Evolutionary conservation across 2,113 vertebrate species (phyloP).

Genomic region (Haplotaxodon microlepis): DNA sequence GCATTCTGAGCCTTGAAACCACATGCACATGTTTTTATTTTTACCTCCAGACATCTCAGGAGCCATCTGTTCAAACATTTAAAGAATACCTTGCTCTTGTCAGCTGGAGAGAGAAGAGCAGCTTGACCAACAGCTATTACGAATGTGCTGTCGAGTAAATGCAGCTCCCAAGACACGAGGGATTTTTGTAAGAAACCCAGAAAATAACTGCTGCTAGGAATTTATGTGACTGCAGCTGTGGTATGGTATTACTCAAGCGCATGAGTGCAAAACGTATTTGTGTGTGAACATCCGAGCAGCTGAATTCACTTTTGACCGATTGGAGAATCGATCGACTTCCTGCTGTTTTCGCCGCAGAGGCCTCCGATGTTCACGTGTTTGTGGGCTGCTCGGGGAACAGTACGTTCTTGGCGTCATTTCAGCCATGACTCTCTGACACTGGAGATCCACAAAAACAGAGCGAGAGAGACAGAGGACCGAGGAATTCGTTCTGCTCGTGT

Average conservation of each 20-base stretch:
- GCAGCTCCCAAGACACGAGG: not conserved
- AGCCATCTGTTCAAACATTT: slow-evolving; percentile 66
- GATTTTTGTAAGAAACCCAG: not conserved
- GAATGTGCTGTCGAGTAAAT: slow-evolving; percentile 52
- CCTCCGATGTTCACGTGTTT: slow-evolving; percentile 28
- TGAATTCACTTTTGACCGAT: not conserved
- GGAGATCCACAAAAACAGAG: slow-evolving; percentile 3
- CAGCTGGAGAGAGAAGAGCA: slow-evolving; percentile 20
- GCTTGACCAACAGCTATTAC: slow-evolving; percentile 33
- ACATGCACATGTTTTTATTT: slow-evolving; percentile 56
- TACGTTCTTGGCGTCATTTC: slow-evolving; percentile 59
- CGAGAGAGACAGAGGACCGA: not conserved
- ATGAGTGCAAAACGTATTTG: not conserved
- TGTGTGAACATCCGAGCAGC: not conserved
- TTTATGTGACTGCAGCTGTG: not conserved
- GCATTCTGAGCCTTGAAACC: slow-evolving; percentile 36
- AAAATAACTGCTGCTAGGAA: not conserved
- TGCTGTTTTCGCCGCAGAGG: not conserved
- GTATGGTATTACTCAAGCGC: not conserved
- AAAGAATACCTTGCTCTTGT: slow-evolving; percentile 48
- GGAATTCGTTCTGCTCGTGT: not conserved
- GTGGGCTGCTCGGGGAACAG: slow-evolving; percentile 44
- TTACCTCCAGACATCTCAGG: slow-evolving; percentile 51
- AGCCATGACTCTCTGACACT: slow-evolving; percentile 28
- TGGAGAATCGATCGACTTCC: slow-evolving; percentile 16